Percentiles rank a stretch among this genome's conserved stretches.
Evolutionary conservation across 2,888 invertebrate genomes (phyloP).

Genomic region (Lacanobia wlatinum): DNA sequence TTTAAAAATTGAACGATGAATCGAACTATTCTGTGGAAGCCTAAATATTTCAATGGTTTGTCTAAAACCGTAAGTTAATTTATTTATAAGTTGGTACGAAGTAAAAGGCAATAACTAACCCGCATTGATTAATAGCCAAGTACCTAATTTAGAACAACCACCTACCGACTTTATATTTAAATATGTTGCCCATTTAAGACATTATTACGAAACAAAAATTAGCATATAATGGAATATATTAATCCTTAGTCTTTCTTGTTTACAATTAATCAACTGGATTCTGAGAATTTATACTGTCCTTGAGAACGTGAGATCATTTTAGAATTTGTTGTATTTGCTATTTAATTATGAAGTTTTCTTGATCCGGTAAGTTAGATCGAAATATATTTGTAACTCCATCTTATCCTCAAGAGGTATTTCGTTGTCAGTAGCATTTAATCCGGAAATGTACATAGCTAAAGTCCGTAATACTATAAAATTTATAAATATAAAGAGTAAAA

Average conservation of each 20-base stretch:
- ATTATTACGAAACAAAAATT: slow-evolving; percentile 61
- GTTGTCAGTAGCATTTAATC: not conserved
- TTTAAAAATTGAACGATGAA: not conserved
- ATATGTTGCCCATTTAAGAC: slow-evolving; percentile 43
- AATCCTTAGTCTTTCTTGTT: slow-evolving; percentile 35
- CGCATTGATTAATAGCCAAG: slow-evolving; percentile 45
- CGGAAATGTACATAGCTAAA: not conserved
- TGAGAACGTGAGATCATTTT: slow-evolving; percentile 40
- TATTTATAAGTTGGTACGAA: slow-evolving; percentile 5
- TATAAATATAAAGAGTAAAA: not conserved
- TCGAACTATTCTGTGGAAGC: slow-evolving; percentile 5
- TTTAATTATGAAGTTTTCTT: not conserved
- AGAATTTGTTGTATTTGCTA: slow-evolving; percentile 6
- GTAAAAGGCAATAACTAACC: slow-evolving; percentile 20
- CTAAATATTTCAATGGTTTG: slow-evolving; percentile 18
- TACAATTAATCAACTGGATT: slow-evolving; percentile 35
- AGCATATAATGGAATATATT: slow-evolving; percentile 62
- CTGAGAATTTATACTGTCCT: slow-evolving; percentile 23
- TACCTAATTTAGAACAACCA: slow-evolving; percentile 41
- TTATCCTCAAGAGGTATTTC: not conserved
- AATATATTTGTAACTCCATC: not conserved
- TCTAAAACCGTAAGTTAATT: not conserved
- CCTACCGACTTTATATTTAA: slow-evolving; percentile 40
- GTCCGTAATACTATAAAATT: not conserved
- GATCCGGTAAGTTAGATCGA: not conserved